Percentiles rank a stretch among this genome's conserved stretches.
phyloP scores from a whole-genome alignment of 1,140 invertebrate genomes.

The Nilaparvata lugens region DNA sequence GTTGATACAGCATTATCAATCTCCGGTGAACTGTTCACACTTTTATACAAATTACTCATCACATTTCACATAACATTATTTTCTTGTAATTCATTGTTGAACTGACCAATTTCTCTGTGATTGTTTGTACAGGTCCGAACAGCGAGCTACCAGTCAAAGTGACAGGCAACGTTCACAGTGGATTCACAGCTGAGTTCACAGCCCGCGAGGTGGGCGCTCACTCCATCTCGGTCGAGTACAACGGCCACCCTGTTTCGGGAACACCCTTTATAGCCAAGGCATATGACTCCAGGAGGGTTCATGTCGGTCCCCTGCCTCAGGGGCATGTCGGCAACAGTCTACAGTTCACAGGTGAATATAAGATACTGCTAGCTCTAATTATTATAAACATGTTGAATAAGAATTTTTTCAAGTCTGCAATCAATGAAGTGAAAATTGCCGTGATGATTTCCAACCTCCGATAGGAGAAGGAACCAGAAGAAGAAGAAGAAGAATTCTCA shows the following conservation, averaged over 20 bases:
- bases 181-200: conserved; percentile 84
- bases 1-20: no score
- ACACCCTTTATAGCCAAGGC: conserved; percentile 89
- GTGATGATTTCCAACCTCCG: no score
- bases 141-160: conserved; percentile 78
- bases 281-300: conserved; percentile 83
- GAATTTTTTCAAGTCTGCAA: no score
- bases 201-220: conserved; percentile 84
- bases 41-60: no score
- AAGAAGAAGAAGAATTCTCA: background rate
- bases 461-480: no score
- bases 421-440: no score
- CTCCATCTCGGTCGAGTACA: conserved; percentile 82
- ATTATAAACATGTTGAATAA: no score
- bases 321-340: conserved; percentile 74
- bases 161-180: conserved; percentile 75
- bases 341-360: conserved; percentile 74
- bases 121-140: conserved; percentile 44
- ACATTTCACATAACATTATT: no score
- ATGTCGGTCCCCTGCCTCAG: conserved; percentile 73
- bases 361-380: no score
- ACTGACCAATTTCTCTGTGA: background rate
- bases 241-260: conserved; percentile 78
- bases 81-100: background rate
- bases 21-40: no score